These are phyloP conservation scores for Phrynocephalus vlangalii DNA, from an alignment of 2,797 vertebrate species.

Conservation along the genomic window DNA sequence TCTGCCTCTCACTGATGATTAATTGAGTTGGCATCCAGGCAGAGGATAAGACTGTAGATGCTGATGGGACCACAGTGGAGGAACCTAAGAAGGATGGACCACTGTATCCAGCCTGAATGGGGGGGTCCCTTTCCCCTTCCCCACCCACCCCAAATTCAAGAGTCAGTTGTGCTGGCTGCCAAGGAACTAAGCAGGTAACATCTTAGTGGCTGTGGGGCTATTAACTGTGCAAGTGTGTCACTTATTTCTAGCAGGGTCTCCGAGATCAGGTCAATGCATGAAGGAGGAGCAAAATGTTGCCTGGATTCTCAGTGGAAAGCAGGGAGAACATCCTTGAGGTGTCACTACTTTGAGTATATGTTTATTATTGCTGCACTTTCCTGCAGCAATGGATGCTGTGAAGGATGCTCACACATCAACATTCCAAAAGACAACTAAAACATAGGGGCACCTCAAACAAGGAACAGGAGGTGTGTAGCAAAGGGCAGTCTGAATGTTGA, in stretches of 20 bases:
- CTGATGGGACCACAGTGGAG: background rate
- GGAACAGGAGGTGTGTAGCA: too few species aligned
- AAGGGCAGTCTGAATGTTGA: too few species aligned
- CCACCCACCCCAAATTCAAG: slow-evolving; percentile 33
- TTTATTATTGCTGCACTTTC: too few species aligned
- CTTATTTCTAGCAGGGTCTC: background rate
- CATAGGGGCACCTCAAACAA: too few species aligned
- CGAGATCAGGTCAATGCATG: background rate
- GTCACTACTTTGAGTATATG: background rate
- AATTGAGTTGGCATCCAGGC: slow-evolving; percentile 67
- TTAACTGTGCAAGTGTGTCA: rapidly evolving
- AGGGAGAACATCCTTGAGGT: background rate
- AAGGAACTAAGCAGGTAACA: background rate
- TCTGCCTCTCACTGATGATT: slow-evolving; percentile 61
- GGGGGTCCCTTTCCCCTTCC: background rate
- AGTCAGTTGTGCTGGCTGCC: background rate
- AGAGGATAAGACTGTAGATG: background rate
- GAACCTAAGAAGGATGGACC: background rate
- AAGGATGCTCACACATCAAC: too few species aligned
- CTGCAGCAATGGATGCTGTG: too few species aligned
- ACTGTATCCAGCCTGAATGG: rapidly evolving
- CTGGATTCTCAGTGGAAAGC: background rate
- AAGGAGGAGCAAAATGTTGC: background rate
- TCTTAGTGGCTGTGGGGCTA: background rate
- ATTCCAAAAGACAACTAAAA: too few species aligned